Percentiles rank a stretch among this genome's conserved stretches.
These are phyloP conservation scores for Rhagium mordax DNA, from an alignment of 2,888 invertebrate genomes.

Conservation along the genomic window DNA sequence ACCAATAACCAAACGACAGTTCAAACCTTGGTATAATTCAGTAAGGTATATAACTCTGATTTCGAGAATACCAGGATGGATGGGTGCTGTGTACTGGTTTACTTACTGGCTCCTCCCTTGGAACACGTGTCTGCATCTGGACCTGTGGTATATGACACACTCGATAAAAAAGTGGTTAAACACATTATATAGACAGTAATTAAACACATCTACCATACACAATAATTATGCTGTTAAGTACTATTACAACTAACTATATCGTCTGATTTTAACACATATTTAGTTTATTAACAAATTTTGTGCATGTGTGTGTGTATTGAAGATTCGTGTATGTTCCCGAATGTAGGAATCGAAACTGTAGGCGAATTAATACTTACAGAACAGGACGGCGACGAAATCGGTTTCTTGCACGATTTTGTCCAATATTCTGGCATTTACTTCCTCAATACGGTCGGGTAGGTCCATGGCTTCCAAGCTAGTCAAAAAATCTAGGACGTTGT, in stretches of 20 bases:
- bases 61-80: constrained; percentile 12
- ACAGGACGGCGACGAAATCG: constrained; percentile 92
- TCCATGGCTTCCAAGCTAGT: constrained; percentile 97
- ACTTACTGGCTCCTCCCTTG: constrained; percentile 76
- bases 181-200: constrained; percentile 15
- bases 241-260: background rate
- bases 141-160: constrained; percentile 67
- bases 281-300: constrained; percentile 10
- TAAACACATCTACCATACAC: background rate
- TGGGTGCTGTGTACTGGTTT: constrained; percentile 51
- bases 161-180: constrained; percentile 50
- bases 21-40: background rate
- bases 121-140: constrained; percentile 75
- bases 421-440: constrained; percentile 92
- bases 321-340: background rate
- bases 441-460: constrained; percentile 94
- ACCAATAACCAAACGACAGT: too few species aligned
- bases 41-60: constrained; percentile 1
- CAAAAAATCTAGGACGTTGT: constrained; percentile 92
- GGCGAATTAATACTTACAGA: constrained; percentile 84
- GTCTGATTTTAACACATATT: background rate
- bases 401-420: constrained; percentile 93
- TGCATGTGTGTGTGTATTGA: constrained; percentile 14
- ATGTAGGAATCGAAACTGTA: background rate
- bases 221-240: constrained; percentile 2